Evolutionary conservation across 2,113 vertebrate species (phyloP).

Genomic region (Tychaedon coryphoeus): DNA sequence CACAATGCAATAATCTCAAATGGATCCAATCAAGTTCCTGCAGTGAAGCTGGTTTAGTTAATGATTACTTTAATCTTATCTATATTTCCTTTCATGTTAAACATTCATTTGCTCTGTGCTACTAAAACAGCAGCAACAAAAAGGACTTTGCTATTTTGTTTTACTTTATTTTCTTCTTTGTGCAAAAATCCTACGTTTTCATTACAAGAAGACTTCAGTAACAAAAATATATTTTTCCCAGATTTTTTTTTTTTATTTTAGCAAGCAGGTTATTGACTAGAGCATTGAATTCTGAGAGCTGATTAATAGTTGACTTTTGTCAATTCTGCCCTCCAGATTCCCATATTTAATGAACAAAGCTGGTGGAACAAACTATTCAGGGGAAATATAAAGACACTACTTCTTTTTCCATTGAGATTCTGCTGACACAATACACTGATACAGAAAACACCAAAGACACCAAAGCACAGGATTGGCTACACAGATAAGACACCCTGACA

Average conservation of each 20-base stretch:
- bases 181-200: not conserved
- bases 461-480: not conserved
- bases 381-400: not conserved
- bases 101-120: not conserved
- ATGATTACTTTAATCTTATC: not conserved
- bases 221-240: not conserved
- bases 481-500: not conserved
- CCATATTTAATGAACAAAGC: not conserved
- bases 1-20: not conserved
- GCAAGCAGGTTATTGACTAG: not conserved
- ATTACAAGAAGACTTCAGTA: not conserved
- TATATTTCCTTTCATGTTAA: not conserved
- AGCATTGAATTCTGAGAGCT: not conserved
- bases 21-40: not conserved
- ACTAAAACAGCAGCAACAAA: not conserved
- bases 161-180: not conserved
- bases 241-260: not conserved
- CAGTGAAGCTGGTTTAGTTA: constrained; percentile 11
- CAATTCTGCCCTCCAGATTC: not conserved
- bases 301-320: not conserved
- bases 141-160: not conserved
- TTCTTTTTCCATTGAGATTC: not conserved
- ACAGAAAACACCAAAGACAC: not conserved
- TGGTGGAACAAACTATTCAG: not conserved
- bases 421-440: not conserved